Conservation (phyloP, 2,888 invertebrate genomes). For the Piscicola geometra region DNA sequence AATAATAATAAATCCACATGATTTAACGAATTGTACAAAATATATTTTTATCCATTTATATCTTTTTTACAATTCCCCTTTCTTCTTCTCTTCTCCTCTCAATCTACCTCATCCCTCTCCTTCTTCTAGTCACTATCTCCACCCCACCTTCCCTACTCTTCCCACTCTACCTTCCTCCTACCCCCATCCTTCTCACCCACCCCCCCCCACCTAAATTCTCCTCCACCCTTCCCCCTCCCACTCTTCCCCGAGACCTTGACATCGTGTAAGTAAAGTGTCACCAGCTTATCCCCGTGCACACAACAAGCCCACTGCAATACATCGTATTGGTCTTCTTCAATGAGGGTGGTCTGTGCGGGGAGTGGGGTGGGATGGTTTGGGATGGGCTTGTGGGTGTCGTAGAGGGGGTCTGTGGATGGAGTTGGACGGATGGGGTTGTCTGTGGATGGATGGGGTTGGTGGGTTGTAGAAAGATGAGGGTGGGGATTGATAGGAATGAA, state of each 20-base stretch:
- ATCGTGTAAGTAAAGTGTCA: constrained; percentile 83
- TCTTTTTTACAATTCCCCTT: too few species aligned
- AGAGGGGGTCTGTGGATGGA: background rate
- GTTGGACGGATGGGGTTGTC: background rate
- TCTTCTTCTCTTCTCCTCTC: background rate
- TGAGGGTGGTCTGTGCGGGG: constrained; percentile 57
- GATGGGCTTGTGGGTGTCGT: background rate
- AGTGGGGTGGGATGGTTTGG: background rate
- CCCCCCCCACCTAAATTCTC: background rate
- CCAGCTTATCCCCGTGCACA: constrained; percentile 77
- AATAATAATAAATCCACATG: background rate
- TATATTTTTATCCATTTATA: background rate
- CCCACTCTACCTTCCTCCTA: background rate
- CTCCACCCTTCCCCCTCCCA: background rate
- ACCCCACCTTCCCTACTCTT: too few species aligned
- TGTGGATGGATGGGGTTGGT: background rate
- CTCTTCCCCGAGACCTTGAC: constrained; percentile 70
- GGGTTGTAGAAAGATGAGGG: background rate
- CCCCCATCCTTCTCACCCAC: background rate
- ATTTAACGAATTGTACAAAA: background rate
- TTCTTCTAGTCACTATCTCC: too few species aligned
- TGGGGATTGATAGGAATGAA: too few species aligned
- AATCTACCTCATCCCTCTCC: too few species aligned
- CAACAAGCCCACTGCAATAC: constrained; percentile 84
- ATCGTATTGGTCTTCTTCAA: constrained; percentile 76